Conservation (phyloP, 2,113 vertebrate genomes). For the Protobothrops flavoviridis region DNA sequence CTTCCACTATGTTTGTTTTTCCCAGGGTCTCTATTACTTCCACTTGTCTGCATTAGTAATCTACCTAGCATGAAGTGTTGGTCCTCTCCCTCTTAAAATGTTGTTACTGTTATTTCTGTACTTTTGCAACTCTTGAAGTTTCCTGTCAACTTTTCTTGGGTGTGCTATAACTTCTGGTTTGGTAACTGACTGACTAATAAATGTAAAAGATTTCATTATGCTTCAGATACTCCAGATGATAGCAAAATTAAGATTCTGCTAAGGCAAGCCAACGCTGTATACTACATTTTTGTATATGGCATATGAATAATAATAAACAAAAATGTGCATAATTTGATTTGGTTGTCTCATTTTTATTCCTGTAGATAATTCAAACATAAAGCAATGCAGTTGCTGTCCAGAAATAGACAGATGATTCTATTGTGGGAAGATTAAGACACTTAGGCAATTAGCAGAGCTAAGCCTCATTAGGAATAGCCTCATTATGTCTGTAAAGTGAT, state of each 20-base stretch:
- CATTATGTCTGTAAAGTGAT: constrained; percentile 20
- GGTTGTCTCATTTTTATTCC: neutral
- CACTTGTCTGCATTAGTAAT: neutral
- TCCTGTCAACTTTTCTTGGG: neutral
- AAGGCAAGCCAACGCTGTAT: neutral
- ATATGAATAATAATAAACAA: neutral
- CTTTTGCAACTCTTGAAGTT: too few species aligned
- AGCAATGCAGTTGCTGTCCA: neutral
- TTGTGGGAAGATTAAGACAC: neutral
- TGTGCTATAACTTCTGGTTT: neutral
- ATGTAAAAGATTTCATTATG: neutral
- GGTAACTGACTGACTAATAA: neutral
- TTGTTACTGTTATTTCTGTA: too few species aligned
- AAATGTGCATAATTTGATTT: neutral
- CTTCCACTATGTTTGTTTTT: neutral
- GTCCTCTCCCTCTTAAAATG: neutral
- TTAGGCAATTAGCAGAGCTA: neutral
- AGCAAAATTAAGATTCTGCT: neutral
- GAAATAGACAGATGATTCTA: neutral
- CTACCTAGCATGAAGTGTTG: neutral
- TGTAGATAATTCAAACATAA: neutral
- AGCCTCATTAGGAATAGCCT: constrained; percentile 6
- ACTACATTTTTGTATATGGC: neutral
- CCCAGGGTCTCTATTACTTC: neutral
- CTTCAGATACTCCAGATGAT: neutral